Base-by-base conservation (phyloP, 2,113 vertebrate genomes). In the Neomonachus schauinslandi region DNA sequence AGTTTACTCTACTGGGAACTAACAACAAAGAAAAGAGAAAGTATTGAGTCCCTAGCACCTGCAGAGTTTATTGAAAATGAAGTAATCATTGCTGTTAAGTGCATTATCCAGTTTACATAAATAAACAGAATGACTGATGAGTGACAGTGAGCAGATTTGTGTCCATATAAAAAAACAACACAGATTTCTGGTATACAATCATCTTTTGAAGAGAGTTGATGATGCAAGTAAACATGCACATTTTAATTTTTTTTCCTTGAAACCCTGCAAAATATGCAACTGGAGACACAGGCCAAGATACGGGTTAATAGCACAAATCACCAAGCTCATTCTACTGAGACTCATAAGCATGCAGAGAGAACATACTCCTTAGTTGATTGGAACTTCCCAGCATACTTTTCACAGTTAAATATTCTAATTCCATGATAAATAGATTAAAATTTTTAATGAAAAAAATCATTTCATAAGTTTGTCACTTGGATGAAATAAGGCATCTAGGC, bases 181-280 rank as follows among this genome's bases (percentile, higher is more conserved):
- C 49, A 24, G 79, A 51, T 82, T 95, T 92, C 61, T 95, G 9
- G n/a, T 59, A 10, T 51, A 51, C 2, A 77, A 19, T 61, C 90
- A 95, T 39, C 53, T 79, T 86, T 88, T 21, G 39, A 12, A 81
- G 86, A 93, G 72, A 46, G 14, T 65, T 88, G n/a, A 88, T 42
- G 31, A 81, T 91, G n/a, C 3, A 84, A 87, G 39, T 55, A 88
- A 84, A 71, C 22, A 91, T n/a, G 42, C 16, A 67, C 39, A 85
- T 88, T 96, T 95, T 80, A 61, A 82, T n/a, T 31, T 53, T 26
- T 22, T 96, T 95, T 90, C 74, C 53, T 69, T 69, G 26, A 97
- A 94, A 53, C 10, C 12, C 74, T 61, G 51, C 83, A 90, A 92
- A 91, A 94, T 53, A 46, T 2, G 14, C 74, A 63, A 55, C 55